These are phyloP conservation scores for Macrotrachela quadricornifera DNA, from an alignment of 1,140 invertebrate genomes.

Conservation along the genomic window DNA sequence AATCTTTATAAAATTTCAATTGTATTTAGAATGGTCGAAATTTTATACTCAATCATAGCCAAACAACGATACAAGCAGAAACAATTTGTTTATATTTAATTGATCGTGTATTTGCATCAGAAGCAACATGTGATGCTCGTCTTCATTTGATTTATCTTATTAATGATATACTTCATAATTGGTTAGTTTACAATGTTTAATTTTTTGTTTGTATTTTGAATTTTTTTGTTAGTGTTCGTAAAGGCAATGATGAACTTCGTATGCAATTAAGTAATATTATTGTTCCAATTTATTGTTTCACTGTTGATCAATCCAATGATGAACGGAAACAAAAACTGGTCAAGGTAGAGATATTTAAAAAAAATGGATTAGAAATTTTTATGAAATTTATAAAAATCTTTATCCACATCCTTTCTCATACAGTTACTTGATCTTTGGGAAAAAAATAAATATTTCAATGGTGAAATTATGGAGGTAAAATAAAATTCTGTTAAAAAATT, in stretches of 20 bases:
- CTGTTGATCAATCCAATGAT: conserved; percentile 51
- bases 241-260: conserved; percentile 73
- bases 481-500: too few relatives aligned
- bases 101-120: conserved; percentile 33
- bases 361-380: not conserved
- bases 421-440: conserved; percentile 60
- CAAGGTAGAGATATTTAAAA: conserved; percentile 39
- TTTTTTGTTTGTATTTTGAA: too few relatives aligned
- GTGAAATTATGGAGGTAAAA: not conserved
- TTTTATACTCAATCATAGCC: conserved; percentile 68
- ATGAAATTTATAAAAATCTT: not conserved
- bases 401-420: too few relatives aligned
- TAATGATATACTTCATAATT: conserved; percentile 88
- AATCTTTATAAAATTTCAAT: too few relatives aligned
- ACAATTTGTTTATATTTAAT: conserved; percentile 61
- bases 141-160: conserved; percentile 90
- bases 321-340: conserved; percentile 69
- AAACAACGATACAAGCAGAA: conserved; percentile 48
- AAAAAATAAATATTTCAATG: conserved; percentile 68
- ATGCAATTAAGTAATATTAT: conserved; percentile 72
- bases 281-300: conserved; percentile 84
- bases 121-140: conserved; percentile 61
- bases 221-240: conserved; percentile 40
- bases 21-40: conserved; percentile 58
- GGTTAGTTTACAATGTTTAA: not conserved